A percentile compares a stretch with the other conserved stretches of the same genome.
Evolutionary conservation across 2,797 vertebrate species (phyloP).

Genomic region (Fistularia commersonii): DNA sequence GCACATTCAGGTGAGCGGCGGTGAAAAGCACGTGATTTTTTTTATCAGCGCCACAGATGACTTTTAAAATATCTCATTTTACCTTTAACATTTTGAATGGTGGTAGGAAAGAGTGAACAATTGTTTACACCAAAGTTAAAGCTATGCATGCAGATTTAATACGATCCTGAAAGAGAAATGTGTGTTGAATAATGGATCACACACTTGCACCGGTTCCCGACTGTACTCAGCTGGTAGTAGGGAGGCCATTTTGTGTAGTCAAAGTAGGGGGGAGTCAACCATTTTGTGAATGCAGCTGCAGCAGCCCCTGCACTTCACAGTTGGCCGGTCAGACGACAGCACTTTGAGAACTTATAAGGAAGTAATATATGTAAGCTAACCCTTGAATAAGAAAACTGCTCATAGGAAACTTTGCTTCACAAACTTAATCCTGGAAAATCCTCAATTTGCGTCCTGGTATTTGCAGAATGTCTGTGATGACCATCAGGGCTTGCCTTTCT

Average conservation of each 20-base stretch:
- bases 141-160: neutral
- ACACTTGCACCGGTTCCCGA: conserved; percentile 16
- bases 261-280: conserved; percentile 61
- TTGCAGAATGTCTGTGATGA: conserved; percentile 51
- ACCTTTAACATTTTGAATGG: too few species aligned
- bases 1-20: conserved; percentile 85
- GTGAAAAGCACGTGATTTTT: too few species aligned
- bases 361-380: conserved; percentile 17
- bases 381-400: conserved; percentile 17
- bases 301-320: conserved; percentile 32
- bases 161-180: neutral
- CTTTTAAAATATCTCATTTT: too few species aligned
- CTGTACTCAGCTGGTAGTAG: conserved; percentile 27
- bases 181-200: conserved; percentile 19
- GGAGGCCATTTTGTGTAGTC: conserved; percentile 80
- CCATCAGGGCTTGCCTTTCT: conserved; percentile 33
- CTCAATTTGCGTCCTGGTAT: conserved; percentile 54
- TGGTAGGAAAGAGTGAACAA: neutral
- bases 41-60: too few species aligned
- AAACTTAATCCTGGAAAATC: conserved; percentile 53
- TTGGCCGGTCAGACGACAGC: conserved; percentile 17
- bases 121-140: neutral
- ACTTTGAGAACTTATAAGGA: conserved; percentile 21
- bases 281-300: conserved; percentile 75
- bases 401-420: conserved; percentile 35